A percentile compares a stretch with the other conserved stretches of the same genome.
These are phyloP conservation scores for Octomys mimax DNA, from an alignment of 2,797 vertebrate genomes.

Conservation along the genomic window DNA sequence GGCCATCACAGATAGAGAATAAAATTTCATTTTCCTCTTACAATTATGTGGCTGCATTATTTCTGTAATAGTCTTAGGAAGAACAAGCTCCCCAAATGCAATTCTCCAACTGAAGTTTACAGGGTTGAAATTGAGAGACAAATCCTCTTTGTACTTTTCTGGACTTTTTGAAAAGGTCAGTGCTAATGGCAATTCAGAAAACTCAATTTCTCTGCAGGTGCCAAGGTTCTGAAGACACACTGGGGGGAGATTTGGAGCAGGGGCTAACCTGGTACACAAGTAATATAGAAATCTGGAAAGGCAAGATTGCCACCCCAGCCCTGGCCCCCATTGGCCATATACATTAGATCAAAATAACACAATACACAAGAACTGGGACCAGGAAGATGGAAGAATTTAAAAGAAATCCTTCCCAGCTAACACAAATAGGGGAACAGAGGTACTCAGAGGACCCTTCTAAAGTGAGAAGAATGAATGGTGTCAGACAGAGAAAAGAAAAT, in stretches of 20 bases:
- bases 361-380: background rate
- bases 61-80: conserved; percentile 78
- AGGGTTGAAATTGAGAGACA: conserved; percentile 66
- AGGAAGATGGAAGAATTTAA: background rate
- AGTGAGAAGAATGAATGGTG: background rate
- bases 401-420: background rate
- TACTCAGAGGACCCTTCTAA: background rate
- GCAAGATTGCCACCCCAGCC: background rate
- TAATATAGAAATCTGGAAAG: background rate
- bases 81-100: conserved; percentile 67
- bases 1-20: conserved; percentile 74
- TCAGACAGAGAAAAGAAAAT: background rate
- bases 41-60: conserved; percentile 82
- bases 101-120: conserved; percentile 71
- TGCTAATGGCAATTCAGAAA: conserved; percentile 68
- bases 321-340: background rate
- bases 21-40: conserved; percentile 74
- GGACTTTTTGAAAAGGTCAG: conserved; percentile 57
- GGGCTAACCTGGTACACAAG: background rate
- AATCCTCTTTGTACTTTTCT: conserved; percentile 63
- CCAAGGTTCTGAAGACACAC: background rate
- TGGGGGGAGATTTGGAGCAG: background rate
- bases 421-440: background rate
- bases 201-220: conserved; percentile 53
- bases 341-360: background rate